phyloP scores from a whole-genome alignment of 2,113 vertebrate genomes.

The Phylloscopus trochiloides region DNA sequence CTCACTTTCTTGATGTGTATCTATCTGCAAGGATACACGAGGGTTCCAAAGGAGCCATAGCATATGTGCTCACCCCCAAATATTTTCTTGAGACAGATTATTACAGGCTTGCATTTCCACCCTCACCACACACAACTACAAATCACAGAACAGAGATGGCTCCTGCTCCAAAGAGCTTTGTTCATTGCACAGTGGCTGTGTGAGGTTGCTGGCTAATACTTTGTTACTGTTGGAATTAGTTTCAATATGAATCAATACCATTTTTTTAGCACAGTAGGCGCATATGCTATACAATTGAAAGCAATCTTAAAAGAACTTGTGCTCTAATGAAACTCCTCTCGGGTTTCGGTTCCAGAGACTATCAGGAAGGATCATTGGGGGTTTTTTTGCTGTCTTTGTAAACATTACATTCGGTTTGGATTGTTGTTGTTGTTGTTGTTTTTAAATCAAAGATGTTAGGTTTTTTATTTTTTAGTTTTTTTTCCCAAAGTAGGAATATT shows the following conservation, averaged over 20 bases:
- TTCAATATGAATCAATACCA: constrained; percentile 5
- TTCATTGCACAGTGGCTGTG: neutral
- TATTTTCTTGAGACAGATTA: neutral
- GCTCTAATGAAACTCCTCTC: neutral
- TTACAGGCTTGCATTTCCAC: neutral
- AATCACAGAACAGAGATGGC: neutral
- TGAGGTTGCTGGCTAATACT: constrained; percentile 25
- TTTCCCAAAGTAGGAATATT: constrained; percentile 61
- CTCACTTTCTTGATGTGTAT: neutral
- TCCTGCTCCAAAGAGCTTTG: neutral
- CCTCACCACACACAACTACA: neutral
- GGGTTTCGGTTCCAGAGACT: neutral
- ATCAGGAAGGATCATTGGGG: neutral
- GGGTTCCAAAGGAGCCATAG: neutral
- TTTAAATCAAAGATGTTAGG: neutral
- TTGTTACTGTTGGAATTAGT: constrained; percentile 45
- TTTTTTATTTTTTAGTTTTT: neutral
- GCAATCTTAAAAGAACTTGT: neutral
- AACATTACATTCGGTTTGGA: constrained; percentile 31
- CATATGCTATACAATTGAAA: neutral
- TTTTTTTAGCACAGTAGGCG: neutral
- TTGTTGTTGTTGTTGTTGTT: constrained; percentile 19
- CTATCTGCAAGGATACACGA: neutral
- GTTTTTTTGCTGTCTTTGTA: constrained; percentile 11
- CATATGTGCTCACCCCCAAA: neutral